Evolutionary conservation across 2,888 invertebrate genomes (phyloP), one percentile per base, ranked within the genome.

Genomic region (Embidobia sp.): DNA sequence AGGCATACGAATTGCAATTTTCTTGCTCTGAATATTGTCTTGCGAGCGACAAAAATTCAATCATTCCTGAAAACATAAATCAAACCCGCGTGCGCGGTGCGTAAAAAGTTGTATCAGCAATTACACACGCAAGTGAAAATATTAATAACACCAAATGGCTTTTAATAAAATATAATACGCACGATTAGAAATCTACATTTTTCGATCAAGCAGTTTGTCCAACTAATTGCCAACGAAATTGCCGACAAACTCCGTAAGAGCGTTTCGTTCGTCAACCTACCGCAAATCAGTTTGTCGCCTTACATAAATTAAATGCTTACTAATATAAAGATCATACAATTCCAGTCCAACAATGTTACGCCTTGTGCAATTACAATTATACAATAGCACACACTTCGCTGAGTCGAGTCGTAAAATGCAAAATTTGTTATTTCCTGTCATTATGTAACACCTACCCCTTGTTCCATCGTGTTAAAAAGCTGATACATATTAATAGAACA

Each of bases 1-100:
- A 37, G 29, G 37, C 31, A n/a, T 42, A 33, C 27, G 59, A 33
- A 49, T 69, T 59, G 59, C 49, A 49, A 19, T 69, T 59, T 59
- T 42, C 59, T 51, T 59, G 67, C 42, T 59, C 69, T 59, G 42
- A 69, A 69, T 49, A 69, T 69, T 69, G 67, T 69, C 55, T 37
- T 48, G 8, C 11, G 22, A 40, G 26, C 18, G 19, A 59, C 59
- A 59, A 69, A 69, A 69, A 69, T 67, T 5, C 5, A 8, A 16
- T 69, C 46, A 22, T 42, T 49, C 37, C 37, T 5, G 22, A 59
- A 48, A 51, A 35, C 33, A 67, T 67, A 67, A 67, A 67, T 67
- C 48, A 55, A 29, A 46, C 4, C 4, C 19, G 31, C 6, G 7
- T 3, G 8, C 1, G 18, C 11, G 11, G 4, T 10, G 40, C 11